Evolutionary conservation across 2,888 invertebrate species (phyloP).

Genomic region (Volucella bombylans): DNA sequence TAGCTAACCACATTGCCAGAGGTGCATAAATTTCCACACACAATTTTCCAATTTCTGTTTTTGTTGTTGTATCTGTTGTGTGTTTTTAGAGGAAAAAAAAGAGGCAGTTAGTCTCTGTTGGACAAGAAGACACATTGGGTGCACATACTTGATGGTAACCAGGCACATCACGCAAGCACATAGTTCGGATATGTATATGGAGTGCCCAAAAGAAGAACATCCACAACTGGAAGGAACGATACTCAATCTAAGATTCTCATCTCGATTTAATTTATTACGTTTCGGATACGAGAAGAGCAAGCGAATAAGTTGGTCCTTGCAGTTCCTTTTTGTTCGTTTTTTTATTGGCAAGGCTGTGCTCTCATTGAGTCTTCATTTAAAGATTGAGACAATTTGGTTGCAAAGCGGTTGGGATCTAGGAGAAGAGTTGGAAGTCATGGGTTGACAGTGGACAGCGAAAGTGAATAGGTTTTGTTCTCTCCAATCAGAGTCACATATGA

Average conservation of each 20-base stretch:
- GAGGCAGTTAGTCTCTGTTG: not conserved
- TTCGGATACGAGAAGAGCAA: constrained; percentile 42
- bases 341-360: not conserved
- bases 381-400: constrained; percentile 5
- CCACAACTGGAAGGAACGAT: constrained; percentile 32
- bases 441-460: not conserved
- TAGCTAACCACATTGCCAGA: constrained; percentile 52
- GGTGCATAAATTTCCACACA: constrained; percentile 63
- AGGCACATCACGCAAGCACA: constrained; percentile 44
- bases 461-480: too few relatives aligned
- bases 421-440: not conserved
- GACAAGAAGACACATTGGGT: constrained; percentile 59
- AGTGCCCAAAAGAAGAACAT: not conserved
- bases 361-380: constrained; percentile 19
- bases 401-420: constrained; percentile 15
- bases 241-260: constrained; percentile 58
- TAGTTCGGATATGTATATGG: not conserved
- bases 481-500: too few relatives aligned
- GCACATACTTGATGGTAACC: constrained; percentile 45
- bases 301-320: constrained; percentile 19
- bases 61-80: not conserved
- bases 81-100: not conserved
- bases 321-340: not conserved
- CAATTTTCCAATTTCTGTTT: constrained; percentile 29
- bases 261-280: constrained; percentile 64